These are phyloP conservation scores for Drepana falcataria DNA, from an alignment of 2,888 invertebrate genomes.

Conservation along the genomic window DNA sequence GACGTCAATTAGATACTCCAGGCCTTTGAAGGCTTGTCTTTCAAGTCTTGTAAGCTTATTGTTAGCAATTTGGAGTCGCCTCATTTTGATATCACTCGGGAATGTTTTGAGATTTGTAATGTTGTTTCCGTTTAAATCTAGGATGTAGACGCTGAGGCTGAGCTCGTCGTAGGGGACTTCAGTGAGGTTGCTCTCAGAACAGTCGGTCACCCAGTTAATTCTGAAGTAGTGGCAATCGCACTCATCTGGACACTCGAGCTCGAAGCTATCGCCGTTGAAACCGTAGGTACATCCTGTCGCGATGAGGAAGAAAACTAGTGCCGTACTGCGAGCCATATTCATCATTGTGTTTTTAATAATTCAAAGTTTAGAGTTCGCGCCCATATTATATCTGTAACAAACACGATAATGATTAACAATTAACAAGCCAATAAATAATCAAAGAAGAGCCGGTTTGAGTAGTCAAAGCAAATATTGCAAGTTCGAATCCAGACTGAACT, in stretches of 20 bases:
- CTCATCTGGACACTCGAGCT: slow-evolving; percentile 84
- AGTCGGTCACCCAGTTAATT: slow-evolving; percentile 87
- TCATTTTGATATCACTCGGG: slow-evolving; percentile 83
- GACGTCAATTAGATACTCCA: slow-evolving; percentile 83
- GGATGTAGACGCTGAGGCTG: slow-evolving; percentile 83
- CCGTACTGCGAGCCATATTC: slow-evolving; percentile 45
- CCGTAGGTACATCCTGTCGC: slow-evolving; percentile 40
- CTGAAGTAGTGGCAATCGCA: slow-evolving; percentile 88
- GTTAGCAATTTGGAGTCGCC: slow-evolving; percentile 83
- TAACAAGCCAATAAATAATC: too few species aligned
- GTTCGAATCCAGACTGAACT: too few species aligned
- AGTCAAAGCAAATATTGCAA: too few species aligned
- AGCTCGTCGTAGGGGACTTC: slow-evolving; percentile 83
- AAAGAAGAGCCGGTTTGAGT: too few species aligned
- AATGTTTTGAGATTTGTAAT: slow-evolving; percentile 80
- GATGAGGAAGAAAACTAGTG: slow-evolving; percentile 42
- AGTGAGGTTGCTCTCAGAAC: slow-evolving; percentile 85
- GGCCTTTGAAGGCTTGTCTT: slow-evolving; percentile 80
- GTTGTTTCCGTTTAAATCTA: slow-evolving; percentile 85
- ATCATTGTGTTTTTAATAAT: slow-evolving; percentile 16
- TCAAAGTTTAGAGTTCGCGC: slow-evolving; percentile 19
- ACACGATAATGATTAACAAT: slow-evolving; percentile 7
- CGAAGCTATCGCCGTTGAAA: slow-evolving; percentile 81
- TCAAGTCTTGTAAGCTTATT: slow-evolving; percentile 80
- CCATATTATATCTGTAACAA: slow-evolving; percentile 39